These are phyloP conservation scores for Sarcophaga bullata DNA, from an alignment of 1,140 invertebrate genomes.

Conservation along the genomic window DNA sequence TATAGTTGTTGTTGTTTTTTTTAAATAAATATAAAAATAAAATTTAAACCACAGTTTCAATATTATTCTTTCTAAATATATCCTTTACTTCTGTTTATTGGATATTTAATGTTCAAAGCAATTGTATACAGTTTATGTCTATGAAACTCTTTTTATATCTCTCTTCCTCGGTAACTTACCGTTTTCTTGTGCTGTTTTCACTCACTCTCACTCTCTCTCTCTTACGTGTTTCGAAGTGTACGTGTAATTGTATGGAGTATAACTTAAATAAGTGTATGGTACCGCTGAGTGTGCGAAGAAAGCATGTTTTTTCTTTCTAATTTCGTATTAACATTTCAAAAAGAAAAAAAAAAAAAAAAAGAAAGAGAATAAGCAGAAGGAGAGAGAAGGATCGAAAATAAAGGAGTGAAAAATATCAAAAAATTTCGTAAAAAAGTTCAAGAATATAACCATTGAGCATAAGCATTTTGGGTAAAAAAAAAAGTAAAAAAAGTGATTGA, in stretches of 20 bases:
- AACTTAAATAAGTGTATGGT: too few relatives aligned
- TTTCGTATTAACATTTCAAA: too few relatives aligned
- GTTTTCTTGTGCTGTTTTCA: too few relatives aligned
- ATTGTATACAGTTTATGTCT: background rate
- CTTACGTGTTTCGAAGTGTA: background rate
- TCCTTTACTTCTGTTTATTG: constrained; percentile 1
- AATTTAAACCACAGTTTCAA: constrained; percentile 33
- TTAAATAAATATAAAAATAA: constrained; percentile 31
- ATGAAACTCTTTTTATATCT: too few relatives aligned
- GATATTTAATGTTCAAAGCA: constrained; percentile 18
- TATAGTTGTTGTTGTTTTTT: background rate
- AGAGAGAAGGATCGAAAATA: background rate
- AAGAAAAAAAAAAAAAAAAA: background rate
- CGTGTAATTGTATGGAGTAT: background rate
- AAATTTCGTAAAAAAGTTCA: too few relatives aligned
- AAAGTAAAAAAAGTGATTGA: constrained; percentile 24
- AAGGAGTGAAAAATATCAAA: background rate
- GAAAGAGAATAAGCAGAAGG: background rate
- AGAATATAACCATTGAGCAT: too few relatives aligned
- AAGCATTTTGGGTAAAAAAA: too few relatives aligned
- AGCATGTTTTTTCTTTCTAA: too few relatives aligned
- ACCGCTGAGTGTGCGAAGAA: too few relatives aligned
- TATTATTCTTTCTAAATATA: constrained; percentile 12
- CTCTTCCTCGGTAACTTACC: too few relatives aligned
- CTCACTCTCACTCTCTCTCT: background rate